These are phyloP conservation scores for Dicranocentrus wangi DNA, from an alignment of 2,888 invertebrate genomes.

Conservation along the genomic window DNA sequence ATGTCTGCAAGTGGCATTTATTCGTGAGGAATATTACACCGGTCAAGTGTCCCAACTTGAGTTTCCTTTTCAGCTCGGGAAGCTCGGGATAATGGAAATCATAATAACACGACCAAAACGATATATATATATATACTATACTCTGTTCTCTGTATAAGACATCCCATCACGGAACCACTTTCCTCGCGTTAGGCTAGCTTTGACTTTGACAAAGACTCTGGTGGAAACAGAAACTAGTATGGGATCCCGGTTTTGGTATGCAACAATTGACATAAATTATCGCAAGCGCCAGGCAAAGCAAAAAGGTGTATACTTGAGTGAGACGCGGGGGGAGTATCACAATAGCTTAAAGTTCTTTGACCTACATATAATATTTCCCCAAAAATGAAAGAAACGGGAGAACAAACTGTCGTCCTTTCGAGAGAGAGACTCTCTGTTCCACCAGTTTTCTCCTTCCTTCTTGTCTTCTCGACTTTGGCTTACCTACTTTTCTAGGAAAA, in stretches of 20 bases:
- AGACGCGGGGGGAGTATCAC: neutral
- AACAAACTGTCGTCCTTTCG: neutral
- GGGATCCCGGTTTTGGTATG: too few species aligned
- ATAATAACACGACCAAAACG: too few species aligned
- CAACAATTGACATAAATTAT: conserved; percentile 44
- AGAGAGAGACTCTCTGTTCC: neutral
- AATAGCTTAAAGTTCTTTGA: conserved; percentile 22
- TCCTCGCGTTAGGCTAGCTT: too few species aligned
- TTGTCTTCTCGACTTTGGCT: neutral
- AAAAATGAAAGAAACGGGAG: too few species aligned
- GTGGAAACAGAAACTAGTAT: too few species aligned
- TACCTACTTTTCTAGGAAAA: conserved; percentile 11
- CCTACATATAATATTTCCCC: too few species aligned
- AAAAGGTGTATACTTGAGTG: conserved; percentile 7
- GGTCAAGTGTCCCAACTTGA: neutral
- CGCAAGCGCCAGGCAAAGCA: neutral
- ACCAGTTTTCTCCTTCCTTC: neutral
- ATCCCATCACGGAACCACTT: too few species aligned
- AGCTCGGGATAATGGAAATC: too few species aligned
- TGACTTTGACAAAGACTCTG: neutral
- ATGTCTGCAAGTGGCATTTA: conserved; percentile 21
- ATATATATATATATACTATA: too few species aligned
- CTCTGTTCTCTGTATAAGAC: too few species aligned
- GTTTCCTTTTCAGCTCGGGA: too few species aligned
- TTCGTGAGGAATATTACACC: conserved; percentile 4